Evolutionary conservation across 2,888 invertebrate genomes (phyloP).

Genomic region (Metalampra italica): DNA sequence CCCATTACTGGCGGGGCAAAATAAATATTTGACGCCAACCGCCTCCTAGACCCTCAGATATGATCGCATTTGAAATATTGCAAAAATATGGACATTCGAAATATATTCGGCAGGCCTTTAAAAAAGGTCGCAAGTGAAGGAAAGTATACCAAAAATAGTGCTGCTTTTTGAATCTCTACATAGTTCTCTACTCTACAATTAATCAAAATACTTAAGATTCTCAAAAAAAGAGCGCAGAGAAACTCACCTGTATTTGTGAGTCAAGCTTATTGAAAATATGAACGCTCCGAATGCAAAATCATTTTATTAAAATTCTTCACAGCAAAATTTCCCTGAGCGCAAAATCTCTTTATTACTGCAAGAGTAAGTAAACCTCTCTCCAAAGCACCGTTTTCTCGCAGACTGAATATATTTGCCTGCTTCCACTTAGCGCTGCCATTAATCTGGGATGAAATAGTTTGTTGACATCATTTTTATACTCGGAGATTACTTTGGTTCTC

Average conservation of each 20-base stretch:
- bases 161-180: too few relatives aligned
- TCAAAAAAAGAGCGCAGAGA: too few relatives aligned
- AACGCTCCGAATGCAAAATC: neutral
- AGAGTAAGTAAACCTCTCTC: slow-evolving; percentile 9
- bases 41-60: slow-evolving; percentile 16
- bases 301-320: neutral
- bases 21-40: slow-evolving; percentile 45
- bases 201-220: too few relatives aligned
- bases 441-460: neutral
- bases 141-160: too few relatives aligned
- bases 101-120: neutral
- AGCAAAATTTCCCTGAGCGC: slow-evolving; percentile 16
- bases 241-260: too few relatives aligned
- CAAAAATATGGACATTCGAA: slow-evolving; percentile 19
- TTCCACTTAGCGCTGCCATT: neutral
- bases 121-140: neutral
- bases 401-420: neutral
- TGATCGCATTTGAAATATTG: slow-evolving; percentile 20
- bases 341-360: slow-evolving; percentile 34
- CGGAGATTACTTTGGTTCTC: neutral
- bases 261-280: neutral
- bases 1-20: slow-evolving; percentile 34
- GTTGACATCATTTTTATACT: neutral
- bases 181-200: too few relatives aligned
- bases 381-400: neutral